Evolutionary conservation across 2,888 invertebrate species (phyloP), one percentile per base, ranked within the genome.

Genomic region (Eulithis testata): DNA sequence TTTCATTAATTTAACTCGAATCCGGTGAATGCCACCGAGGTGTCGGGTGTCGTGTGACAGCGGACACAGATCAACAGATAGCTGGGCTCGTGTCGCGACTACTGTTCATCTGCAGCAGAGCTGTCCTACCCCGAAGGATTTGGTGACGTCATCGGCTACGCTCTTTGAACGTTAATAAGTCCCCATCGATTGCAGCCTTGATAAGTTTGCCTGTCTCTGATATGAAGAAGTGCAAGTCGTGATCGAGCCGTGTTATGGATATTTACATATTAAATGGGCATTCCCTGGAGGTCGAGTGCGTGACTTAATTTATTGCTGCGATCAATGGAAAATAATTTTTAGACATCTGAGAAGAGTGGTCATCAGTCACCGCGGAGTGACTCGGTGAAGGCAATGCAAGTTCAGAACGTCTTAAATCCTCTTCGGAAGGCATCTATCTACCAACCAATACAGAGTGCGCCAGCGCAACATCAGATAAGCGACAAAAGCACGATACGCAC

Each of bases 1-100:
- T 92, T 92, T 92, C 91, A 93, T 93, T 92, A 92, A 91, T 92
- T 93, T 90, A 90, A 88, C 86, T 80, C 80, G 83, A 87, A 86
- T 87, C 83, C 80, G 80, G 81, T 80, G 79, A 79, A 85, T 86
- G 86, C 87, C 88, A 87, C 86, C 86, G 84, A 82, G 87, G 90
- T 89, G 85, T 89, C 86, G 78, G 85, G 85, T 88, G 86, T 88
- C 86, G 71, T 70, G 72, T 77, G 82, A 76, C 80, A 76, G 82
- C 77, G 84, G 81, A 79, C 83, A 77, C 76, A 78, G 86, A 86
- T 88, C 79, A 72, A 66, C 69, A 73, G 88, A 88, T 89, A 87
- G 75, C 76, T 76, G 66, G 75, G 82, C 87, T 82, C 84, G 84
- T 86, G 85, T 82, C 75, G 77, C 75, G 83, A 87, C 90, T 91